Conservation (phyloP, 2,888 invertebrate genomes). For the Leucophenga maculata region DNA sequence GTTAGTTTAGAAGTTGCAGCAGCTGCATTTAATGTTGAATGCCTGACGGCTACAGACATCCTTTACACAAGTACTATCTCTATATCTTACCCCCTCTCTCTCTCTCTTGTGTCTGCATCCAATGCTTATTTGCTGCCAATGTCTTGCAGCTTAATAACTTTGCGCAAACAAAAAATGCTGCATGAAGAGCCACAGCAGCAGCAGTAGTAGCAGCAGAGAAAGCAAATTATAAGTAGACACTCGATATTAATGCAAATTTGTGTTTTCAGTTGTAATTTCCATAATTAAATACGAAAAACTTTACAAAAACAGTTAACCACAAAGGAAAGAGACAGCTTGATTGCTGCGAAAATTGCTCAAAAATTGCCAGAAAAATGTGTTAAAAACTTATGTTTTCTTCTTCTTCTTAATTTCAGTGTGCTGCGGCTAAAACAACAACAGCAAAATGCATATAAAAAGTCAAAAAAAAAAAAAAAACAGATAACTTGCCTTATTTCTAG, state of each 20-base stretch:
- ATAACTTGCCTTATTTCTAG: too few relatives aligned
- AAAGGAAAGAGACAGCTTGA: neutral
- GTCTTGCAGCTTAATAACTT: constrained; percentile 6
- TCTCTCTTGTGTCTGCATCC: too few relatives aligned
- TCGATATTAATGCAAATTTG: constrained; percentile 17
- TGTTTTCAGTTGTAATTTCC: constrained; percentile 12
- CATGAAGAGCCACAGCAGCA: too few relatives aligned
- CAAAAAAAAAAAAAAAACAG: too few relatives aligned
- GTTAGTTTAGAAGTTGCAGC: too few relatives aligned
- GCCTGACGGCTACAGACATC: too few relatives aligned
- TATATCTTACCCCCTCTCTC: too few relatives aligned
- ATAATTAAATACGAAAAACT: constrained; percentile 11
- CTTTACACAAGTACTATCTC: too few relatives aligned
- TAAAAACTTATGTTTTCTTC: neutral
- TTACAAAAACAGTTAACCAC: neutral
- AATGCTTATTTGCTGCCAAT: constrained; percentile 5
- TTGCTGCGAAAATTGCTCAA: neutral
- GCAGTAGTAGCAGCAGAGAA: neutral
- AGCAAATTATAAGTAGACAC: neutral
- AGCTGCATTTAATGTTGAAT: too few relatives aligned
- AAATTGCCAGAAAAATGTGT: constrained; percentile 9
- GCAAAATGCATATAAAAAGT: constrained; percentile 38
- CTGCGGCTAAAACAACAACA: constrained; percentile 41
- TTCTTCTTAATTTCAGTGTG: neutral
- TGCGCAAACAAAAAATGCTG: neutral